phyloP scores from a whole-genome alignment of 1,140 invertebrate species.

The Epicauta chinensis region DNA sequence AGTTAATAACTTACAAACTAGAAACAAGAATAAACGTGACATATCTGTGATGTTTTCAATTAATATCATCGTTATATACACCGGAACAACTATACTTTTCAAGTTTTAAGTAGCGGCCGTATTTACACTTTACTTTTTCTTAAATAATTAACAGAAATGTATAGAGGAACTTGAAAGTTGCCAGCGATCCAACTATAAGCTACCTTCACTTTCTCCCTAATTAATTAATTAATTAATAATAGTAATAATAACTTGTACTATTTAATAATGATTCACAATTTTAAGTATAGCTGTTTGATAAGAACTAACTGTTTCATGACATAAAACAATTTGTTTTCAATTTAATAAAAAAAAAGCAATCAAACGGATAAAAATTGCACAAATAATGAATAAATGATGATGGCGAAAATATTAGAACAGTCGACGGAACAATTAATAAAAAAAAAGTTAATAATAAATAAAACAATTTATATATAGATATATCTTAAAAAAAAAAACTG shows the following conservation, averaged over 20 bases:
- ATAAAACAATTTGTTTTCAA: conserved; percentile 1
- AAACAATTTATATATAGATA: too few species aligned
- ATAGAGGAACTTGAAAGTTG: conserved; percentile 9
- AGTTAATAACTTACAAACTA: conserved; percentile 13
- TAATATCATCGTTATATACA: conserved; percentile 11
- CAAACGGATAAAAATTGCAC: too few species aligned
- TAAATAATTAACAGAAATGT: too few species aligned
- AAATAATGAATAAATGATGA: too few species aligned
- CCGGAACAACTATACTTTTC: conserved; percentile 11
- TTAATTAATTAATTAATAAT: too few species aligned
- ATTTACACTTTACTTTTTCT: conserved; percentile 6
- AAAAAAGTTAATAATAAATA: too few species aligned
- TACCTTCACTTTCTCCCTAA: conserved; percentile 4
- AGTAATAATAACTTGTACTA: conserved; percentile 1
- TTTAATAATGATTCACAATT: conserved; percentile 3
- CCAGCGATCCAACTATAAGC: neutral
- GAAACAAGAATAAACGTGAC: conserved; percentile 6
- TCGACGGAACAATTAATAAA: too few species aligned
- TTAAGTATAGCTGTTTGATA: conserved; percentile 14
- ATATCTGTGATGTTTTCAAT: conserved; percentile 9
- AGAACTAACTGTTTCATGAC: conserved; percentile 6
- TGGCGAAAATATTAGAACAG: too few species aligned
- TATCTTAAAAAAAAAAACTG: too few species aligned
- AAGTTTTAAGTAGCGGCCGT: conserved; percentile 12
- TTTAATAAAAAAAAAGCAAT: conserved; percentile 14